phyloP scores from a whole-genome alignment of 2,888 invertebrate species.

The Desoria tigrina region DNA sequence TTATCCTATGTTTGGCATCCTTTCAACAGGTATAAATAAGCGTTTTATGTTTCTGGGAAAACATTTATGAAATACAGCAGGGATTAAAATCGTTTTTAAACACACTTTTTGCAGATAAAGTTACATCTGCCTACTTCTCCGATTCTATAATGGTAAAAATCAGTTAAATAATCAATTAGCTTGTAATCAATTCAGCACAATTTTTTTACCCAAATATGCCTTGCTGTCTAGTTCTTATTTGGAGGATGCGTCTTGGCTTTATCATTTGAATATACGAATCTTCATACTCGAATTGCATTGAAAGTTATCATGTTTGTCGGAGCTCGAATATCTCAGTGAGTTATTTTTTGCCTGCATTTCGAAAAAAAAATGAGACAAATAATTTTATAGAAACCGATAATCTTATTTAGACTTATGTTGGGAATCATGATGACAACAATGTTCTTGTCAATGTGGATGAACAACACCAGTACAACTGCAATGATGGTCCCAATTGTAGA shows the following conservation, averaged over 20 bases:
- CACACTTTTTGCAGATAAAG: slow-evolving; percentile 40
- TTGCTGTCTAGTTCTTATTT: slow-evolving; percentile 44
- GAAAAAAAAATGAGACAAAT: slow-evolving; percentile 89
- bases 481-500: slow-evolving; percentile 48
- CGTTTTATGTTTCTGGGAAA: no score
- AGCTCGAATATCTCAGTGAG: slow-evolving; percentile 30
- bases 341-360: no score
- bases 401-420: slow-evolving; percentile 67
- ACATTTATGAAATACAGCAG: no score
- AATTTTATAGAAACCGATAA: neutral
- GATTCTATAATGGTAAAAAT: slow-evolving; percentile 45
- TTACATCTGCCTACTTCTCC: slow-evolving; percentile 46
- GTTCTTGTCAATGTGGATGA: slow-evolving; percentile 55
- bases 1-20: slow-evolving; percentile 78
- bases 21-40: slow-evolving; percentile 61
- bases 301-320: slow-evolving; percentile 56
- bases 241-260: slow-evolving; percentile 61
- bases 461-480: slow-evolving; percentile 39
- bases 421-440: slow-evolving; percentile 84
- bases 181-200: no score
- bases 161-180: no score
- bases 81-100: no score
- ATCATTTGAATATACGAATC: slow-evolving; percentile 58
- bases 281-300: slow-evolving; percentile 61
- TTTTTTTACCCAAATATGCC: no score